These are phyloP conservation scores for Hipparchia sbordonii DNA, from an alignment of 2,888 invertebrate species.

Conservation along the genomic window DNA sequence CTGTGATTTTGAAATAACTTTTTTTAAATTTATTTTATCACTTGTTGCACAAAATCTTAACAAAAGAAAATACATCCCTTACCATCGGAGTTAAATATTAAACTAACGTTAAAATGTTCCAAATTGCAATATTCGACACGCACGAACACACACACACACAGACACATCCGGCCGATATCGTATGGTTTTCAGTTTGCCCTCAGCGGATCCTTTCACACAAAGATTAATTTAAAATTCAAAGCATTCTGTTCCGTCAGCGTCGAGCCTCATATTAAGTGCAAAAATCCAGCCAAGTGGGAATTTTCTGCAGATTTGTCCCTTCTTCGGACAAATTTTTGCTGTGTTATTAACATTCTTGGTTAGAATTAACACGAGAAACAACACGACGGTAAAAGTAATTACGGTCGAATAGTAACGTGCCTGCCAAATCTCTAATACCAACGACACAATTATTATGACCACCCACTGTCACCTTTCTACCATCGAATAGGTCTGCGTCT, in stretches of 20 bases:
- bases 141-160: not conserved
- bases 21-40: too few relatives aligned
- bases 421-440: not conserved
- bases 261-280: constrained; percentile 63
- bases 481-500: too few relatives aligned
- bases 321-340: not conserved
- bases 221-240: constrained; percentile 79
- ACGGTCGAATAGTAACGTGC: not conserved
- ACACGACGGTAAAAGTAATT: not conserved
- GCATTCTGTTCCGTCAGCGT: constrained; percentile 58
- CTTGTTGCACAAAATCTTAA: too few relatives aligned
- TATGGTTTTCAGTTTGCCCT: constrained; percentile 64
- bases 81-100: not conserved
- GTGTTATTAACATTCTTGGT: constrained; percentile 3
- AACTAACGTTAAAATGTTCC: not conserved
- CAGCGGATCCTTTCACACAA: constrained; percentile 68
- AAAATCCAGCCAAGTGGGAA: constrained; percentile 25
- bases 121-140: not conserved
- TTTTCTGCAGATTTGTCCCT: constrained; percentile 20
- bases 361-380: not conserved
- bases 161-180: constrained; percentile 13
- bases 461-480: too few relatives aligned
- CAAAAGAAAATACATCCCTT: not conserved
- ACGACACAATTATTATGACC: too few relatives aligned
- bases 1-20: too few relatives aligned